phyloP scores from a whole-genome alignment of 2,113 vertebrate genomes.

The Cacatua alba region DNA sequence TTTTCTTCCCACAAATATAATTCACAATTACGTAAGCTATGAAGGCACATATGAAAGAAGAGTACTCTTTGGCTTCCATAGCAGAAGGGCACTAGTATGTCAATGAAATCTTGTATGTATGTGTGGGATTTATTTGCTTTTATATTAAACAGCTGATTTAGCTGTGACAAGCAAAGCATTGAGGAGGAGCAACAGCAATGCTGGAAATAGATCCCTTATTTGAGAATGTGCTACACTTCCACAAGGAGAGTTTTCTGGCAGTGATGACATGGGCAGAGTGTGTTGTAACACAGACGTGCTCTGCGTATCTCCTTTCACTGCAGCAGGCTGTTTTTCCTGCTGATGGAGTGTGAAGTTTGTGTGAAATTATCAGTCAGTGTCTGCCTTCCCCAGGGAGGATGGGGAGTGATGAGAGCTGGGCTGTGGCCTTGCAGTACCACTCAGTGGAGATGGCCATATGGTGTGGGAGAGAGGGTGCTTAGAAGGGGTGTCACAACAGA shows the following conservation, averaged over 20 bases:
- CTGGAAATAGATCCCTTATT: background rate
- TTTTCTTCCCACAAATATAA: background rate
- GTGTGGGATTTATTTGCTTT: background rate
- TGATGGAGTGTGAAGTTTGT: background rate
- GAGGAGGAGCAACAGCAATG: background rate
- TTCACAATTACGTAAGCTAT: background rate
- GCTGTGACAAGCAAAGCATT: background rate
- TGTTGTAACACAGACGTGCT: background rate
- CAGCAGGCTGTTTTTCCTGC: background rate
- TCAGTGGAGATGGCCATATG: background rate
- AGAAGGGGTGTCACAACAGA: background rate
- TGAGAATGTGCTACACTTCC: accelerated
- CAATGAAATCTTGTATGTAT: background rate
- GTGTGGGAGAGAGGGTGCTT: background rate
- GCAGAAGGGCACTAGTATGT: background rate
- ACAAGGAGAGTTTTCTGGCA: background rate
- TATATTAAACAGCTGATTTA: background rate
- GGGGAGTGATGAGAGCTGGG: background rate
- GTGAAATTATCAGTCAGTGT: background rate
- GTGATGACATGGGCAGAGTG: background rate
- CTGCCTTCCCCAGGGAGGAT: background rate
- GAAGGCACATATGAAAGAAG: background rate
- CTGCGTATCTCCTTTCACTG: background rate
- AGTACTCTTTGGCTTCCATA: background rate
- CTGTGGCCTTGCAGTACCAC: background rate